Evolutionary conservation across 2,797 vertebrate genomes (phyloP), one percentile per base, ranked within the genome.

Genomic region (Trichosurus vulpecula): DNA sequence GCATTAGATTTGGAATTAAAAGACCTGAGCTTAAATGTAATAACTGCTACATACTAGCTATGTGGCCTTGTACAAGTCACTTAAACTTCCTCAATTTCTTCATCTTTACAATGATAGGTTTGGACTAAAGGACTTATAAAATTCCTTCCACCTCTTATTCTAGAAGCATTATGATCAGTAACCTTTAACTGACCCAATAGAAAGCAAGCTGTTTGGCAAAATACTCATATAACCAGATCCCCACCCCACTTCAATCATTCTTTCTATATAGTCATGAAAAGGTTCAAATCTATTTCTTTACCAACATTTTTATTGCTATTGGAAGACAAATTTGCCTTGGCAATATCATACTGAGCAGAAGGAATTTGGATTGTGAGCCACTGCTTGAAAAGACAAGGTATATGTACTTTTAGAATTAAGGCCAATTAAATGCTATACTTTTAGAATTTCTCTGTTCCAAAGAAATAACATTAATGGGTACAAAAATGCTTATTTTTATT

Each of bases 361-460:
- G 30, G 13, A 95, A 95, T 74, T 19, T 91, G 61, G 12, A 91
- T 8, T n/a, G 90, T 51, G 54, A 51, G 31, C 16, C 51, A 29
- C 22, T 30, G 10, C 41, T 57, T 30, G 54, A 58, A 92, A 92
- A 95, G 92, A 2, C 31, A 30, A 2, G 35, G 41, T 91, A 61
- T 41, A 52, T 51, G 74, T 87, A 74, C 74, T 87, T 47, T 8
- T 52, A 95, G 11, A 47, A 57, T 61, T 87, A 25, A 94, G 11
- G 95, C 0, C 4, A 93, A 91, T 93, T n/a, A n/a, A 4, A 93
- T 52, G 52, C 30, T 56, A 25, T 54, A 27, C 66, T 92, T 57
- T 51, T 94, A 47, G 41, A 47, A 92, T 92, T 94, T 94, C 3
- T 91, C 94, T 87, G 25, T 87, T 87, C 31, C 25, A 47, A 87